Evolutionary conservation across 2,113 vertebrate species (phyloP).

Genomic region (Sclerurus mexicanus): DNA sequence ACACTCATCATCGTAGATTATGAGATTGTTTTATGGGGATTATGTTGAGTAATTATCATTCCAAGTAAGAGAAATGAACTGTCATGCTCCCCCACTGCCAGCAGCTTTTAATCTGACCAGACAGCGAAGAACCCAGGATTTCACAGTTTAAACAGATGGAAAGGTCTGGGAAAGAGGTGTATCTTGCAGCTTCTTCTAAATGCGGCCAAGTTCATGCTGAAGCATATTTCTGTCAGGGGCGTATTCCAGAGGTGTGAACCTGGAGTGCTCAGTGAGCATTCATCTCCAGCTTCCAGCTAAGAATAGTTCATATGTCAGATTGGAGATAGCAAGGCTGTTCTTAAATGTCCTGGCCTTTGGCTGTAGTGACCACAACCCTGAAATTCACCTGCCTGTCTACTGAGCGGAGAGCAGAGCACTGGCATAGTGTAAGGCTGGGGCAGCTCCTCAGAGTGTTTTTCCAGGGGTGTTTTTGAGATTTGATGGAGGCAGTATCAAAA

Average conservation of each 20-base stretch:
- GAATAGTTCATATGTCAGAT: conserved; percentile 10
- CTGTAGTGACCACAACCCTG: conserved; percentile 39
- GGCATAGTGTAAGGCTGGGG: background rate
- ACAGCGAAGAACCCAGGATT: conserved; percentile 60
- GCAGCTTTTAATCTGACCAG: conserved; percentile 69
- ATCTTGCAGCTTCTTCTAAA: conserved; percentile 60
- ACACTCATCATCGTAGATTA: background rate
- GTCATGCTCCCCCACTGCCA: conserved; percentile 45
- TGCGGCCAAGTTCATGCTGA: conserved; percentile 48
- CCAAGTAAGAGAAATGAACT: conserved; percentile 56
- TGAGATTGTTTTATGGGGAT: conserved; percentile 45
- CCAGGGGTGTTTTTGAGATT: background rate
- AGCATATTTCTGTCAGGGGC: conserved; percentile 65
- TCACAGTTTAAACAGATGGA: conserved; percentile 72
- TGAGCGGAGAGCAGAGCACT: background rate
- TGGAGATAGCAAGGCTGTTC: background rate
- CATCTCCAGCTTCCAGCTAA: conserved; percentile 34
- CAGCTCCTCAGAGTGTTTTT: background rate
- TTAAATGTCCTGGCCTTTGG: conserved; percentile 32
- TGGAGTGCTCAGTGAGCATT: conserved; percentile 46
- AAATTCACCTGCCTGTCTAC: conserved; percentile 31
- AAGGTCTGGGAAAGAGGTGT: conserved; percentile 61
- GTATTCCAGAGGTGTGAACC: conserved; percentile 68
- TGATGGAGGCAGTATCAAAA: background rate
- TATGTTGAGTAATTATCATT: conserved; percentile 52